A percentile compares a stretch with the other conserved stretches of the same genome.
These are phyloP conservation scores for Pogonocichla stellata DNA, from an alignment of 2,113 vertebrate genomes.

Conservation along the genomic window DNA sequence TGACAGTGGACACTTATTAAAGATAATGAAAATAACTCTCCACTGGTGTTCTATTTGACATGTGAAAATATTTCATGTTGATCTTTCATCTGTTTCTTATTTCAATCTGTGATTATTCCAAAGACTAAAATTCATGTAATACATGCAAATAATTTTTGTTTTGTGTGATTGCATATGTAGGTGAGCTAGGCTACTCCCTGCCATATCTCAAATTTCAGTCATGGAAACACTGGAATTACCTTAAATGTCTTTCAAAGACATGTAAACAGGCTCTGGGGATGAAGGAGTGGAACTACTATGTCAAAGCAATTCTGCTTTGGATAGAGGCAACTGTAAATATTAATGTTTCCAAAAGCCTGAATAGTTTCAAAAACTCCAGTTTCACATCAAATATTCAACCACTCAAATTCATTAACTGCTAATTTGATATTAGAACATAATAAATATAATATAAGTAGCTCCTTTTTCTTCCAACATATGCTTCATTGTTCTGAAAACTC, in stretches of 20 bases:
- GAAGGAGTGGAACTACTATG: background rate
- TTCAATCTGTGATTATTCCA: background rate
- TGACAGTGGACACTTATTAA: background rate
- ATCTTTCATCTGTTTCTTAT: background rate
- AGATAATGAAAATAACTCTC: background rate
- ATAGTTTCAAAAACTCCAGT: background rate
- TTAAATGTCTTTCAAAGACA: background rate
- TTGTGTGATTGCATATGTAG: background rate
- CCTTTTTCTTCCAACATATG: background rate
- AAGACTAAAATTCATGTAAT: background rate
- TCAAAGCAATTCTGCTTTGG: background rate
- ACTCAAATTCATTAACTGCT: background rate
- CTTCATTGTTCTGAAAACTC: background rate
- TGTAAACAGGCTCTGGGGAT: background rate
- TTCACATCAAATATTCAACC: background rate
- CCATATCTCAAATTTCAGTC: background rate
- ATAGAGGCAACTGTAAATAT: background rate
- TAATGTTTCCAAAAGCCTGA: background rate
- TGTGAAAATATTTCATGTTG: background rate
- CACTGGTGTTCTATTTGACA: background rate
- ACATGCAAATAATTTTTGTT: background rate
- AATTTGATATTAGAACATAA: background rate
- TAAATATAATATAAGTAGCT: background rate
- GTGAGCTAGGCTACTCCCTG: background rate
- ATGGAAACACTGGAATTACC: background rate